Conservation (phyloP, 2,888 invertebrate species). For the Patella ulyssiponensis region DNA sequence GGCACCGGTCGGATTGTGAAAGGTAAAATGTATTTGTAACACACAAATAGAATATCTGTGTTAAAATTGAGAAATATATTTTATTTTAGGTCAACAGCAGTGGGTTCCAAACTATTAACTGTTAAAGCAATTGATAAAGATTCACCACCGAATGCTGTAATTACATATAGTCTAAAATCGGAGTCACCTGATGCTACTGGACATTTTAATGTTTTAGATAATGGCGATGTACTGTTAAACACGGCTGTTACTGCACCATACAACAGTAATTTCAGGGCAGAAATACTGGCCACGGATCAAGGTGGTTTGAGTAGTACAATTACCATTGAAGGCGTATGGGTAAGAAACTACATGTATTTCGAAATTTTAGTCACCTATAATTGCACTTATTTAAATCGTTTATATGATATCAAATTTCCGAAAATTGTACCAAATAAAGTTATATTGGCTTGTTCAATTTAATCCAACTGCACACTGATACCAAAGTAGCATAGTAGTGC, state of each 20-base stretch:
- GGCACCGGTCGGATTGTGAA: no score
- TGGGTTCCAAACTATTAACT: background rate
- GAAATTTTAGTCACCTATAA: no score
- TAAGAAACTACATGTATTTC: background rate
- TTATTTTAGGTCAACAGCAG: background rate
- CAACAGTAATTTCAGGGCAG: background rate
- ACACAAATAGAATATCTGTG: no score
- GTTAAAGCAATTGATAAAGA: background rate
- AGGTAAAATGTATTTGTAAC: no score
- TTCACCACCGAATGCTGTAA: background rate
- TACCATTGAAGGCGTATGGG: background rate
- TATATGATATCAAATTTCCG: no score
- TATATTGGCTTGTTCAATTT: no score
- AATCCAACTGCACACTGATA: no score
- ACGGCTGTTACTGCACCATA: background rate
- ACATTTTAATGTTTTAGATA: background rate
- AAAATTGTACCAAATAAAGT: no score
- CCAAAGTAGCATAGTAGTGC: no score
- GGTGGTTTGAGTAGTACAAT: background rate
- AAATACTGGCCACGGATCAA: background rate
- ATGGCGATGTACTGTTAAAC: background rate
- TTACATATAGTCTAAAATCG: background rate
- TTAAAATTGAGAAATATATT: no score
- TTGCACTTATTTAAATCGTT: no score
- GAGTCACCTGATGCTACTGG: background rate